phyloP scores from a whole-genome alignment of 2,113 vertebrate species.

The Rhynchopsitta pachyrhyncha region DNA sequence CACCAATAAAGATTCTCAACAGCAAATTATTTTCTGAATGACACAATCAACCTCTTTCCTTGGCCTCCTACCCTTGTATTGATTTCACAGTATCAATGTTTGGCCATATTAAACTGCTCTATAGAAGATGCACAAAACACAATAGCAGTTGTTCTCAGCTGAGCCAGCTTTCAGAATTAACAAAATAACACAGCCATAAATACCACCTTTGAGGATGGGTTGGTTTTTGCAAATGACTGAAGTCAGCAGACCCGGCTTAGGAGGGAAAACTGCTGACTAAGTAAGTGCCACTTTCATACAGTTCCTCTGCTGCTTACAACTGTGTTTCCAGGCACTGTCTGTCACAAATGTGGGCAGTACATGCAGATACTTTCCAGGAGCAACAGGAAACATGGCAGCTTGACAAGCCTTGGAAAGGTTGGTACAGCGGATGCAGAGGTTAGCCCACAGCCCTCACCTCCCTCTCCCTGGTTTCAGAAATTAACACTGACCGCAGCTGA shows the following conservation, averaged over 20 bases:
- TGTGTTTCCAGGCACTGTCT: neutral
- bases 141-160: neutral
- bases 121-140: neutral
- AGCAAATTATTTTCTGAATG: neutral
- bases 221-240: neutral
- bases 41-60: neutral
- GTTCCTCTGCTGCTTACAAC: neutral
- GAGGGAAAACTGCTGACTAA: neutral
- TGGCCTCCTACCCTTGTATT: neutral
- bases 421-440: neutral
- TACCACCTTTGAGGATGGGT: neutral
- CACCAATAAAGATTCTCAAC: neutral
- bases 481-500: accelerated
- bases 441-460: neutral
- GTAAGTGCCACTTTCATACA: neutral
- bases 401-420: neutral
- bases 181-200: neutral
- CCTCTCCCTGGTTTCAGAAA: neutral
- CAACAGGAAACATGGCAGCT: neutral
- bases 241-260: neutral
- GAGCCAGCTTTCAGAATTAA: neutral
- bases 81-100: neutral
- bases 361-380: neutral
- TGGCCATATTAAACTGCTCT: neutral
- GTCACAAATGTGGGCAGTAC: neutral